phyloP scores from a whole-genome alignment of 2,888 invertebrate genomes.

The Andrena bicolor region DNA sequence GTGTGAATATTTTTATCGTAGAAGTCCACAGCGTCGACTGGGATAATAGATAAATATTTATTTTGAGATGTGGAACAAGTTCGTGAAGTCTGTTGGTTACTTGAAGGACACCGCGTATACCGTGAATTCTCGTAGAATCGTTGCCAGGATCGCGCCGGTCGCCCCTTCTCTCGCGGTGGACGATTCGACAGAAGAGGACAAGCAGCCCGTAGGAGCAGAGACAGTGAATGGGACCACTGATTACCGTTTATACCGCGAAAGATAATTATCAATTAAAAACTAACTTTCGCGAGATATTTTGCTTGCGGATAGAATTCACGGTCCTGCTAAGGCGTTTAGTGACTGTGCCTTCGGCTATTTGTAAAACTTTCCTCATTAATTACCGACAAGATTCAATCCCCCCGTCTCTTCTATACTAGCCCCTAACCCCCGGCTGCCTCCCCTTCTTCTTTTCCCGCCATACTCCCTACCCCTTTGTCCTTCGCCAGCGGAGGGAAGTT shows the following conservation, averaged over 20 bases:
- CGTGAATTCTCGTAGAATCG: conserved; percentile 1
- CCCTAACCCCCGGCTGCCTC: conserved; percentile 31
- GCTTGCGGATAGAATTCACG: conserved; percentile 74
- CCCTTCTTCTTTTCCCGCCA: conserved; percentile 60
- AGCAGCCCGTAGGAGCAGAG: conserved; percentile 8
- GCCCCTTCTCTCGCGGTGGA: conserved; percentile 12
- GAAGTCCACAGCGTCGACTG: too few relatives aligned
- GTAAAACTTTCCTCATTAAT: conserved; percentile 83
- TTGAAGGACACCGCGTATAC: background rate
- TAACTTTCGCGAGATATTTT: conserved; percentile 71
- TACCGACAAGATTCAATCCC: conserved; percentile 81
- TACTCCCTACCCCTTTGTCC: conserved; percentile 76
- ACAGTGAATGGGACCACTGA: conserved; percentile 48
- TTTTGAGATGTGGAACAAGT: too few relatives aligned
- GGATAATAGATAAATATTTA: too few relatives aligned
- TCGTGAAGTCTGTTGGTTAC: too few relatives aligned
- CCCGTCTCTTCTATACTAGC: conserved; percentile 66
- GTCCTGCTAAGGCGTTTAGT: conserved; percentile 74
- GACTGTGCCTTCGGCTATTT: conserved; percentile 79
- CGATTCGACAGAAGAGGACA: background rate
- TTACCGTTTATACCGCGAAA: conserved; percentile 61
- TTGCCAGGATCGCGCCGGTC: background rate
- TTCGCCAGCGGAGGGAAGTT: conserved; percentile 74
- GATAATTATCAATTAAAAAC: conserved; percentile 77
- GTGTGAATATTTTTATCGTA: too few relatives aligned